A percentile compares a stretch with the other conserved stretches of the same genome.
phyloP scores from a whole-genome alignment of 2,888 invertebrate species.

The Drosophila mulleri region DNA sequence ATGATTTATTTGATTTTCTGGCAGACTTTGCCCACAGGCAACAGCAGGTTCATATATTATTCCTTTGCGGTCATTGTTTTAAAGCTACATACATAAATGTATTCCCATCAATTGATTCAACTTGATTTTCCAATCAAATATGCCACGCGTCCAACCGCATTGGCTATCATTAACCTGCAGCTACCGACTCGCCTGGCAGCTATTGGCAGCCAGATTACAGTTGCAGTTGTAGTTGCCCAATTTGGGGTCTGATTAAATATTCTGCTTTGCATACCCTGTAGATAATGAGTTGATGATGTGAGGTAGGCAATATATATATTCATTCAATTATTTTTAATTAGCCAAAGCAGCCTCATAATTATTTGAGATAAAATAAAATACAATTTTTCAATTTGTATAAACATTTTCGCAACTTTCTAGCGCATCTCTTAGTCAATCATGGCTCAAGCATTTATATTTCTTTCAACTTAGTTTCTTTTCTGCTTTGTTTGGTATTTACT shows the following conservation, averaged over 20 bases:
- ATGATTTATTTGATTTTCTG: neutral
- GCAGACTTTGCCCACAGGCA: neutral
- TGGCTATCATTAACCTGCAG: constrained; percentile 10
- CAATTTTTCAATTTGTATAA: neutral
- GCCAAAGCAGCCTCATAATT: too few relatives aligned
- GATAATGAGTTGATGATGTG: neutral
- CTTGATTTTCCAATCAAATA: constrained; percentile 54
- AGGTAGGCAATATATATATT: neutral
- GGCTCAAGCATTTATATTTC: neutral
- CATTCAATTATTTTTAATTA: neutral
- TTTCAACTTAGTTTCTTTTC: too few relatives aligned
- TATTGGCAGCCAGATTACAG: constrained; percentile 5
- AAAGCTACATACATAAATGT: constrained; percentile 20
- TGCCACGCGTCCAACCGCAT: constrained; percentile 24
- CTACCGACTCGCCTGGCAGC: neutral
- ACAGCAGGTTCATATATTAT: neutral
- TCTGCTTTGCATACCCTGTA: constrained; percentile 8
- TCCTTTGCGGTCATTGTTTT: constrained; percentile 10
- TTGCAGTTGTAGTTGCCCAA: constrained; percentile 21
- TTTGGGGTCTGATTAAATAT: constrained; percentile 22
- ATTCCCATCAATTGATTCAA: constrained; percentile 38
- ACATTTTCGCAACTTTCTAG: neutral
- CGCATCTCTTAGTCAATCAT: neutral
- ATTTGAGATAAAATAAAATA: too few relatives aligned
- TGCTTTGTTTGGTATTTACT: constrained; percentile 1